Percentiles rank a stretch among this genome's conserved stretches.
These are phyloP conservation scores for Amblyteles armatorius DNA, from an alignment of 2,888 invertebrate species.

Conservation along the genomic window DNA sequence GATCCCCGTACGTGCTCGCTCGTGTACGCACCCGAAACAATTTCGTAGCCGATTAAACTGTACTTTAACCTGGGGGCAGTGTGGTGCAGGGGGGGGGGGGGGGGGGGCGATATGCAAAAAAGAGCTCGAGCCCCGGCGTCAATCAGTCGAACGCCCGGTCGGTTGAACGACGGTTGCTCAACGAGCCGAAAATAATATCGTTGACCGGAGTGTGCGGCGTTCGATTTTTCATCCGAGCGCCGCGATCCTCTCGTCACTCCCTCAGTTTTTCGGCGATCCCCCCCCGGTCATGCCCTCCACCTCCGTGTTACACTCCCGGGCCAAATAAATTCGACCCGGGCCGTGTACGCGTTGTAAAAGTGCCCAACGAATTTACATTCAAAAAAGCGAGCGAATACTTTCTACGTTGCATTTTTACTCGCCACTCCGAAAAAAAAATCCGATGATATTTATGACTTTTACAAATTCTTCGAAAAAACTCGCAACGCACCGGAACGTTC, in stretches of 20 bases:
- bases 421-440: not conserved
- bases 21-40: conserved; percentile 3
- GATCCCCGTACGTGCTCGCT: too few species aligned
- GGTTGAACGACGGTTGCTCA: conserved; percentile 43
- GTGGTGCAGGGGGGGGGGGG: too few species aligned
- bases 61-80: not conserved
- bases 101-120: not conserved
- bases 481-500: not conserved
- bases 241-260: conserved; percentile 22
- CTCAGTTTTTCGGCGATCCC: conserved; percentile 11
- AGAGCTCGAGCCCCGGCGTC: conserved; percentile 23
- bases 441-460: conserved; percentile 5
- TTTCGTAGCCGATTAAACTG: conserved; percentile 9
- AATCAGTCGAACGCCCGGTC: conserved; percentile 36
- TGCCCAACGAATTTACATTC: conserved; percentile 4
- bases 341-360: not conserved
- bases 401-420: conserved; percentile 2
- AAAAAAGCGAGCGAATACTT: conserved; percentile 8
- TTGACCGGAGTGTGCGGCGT: conserved; percentile 51
- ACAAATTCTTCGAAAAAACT: not conserved
- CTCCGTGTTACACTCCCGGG: not conserved
- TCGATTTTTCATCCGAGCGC: conserved; percentile 59
- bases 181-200: conserved; percentile 62
- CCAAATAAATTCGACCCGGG: conserved; percentile 31
- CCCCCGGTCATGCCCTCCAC: not conserved